Base-by-base conservation (phyloP, 2,888 invertebrate species). In the Caenorhabditis angaria region DNA sequence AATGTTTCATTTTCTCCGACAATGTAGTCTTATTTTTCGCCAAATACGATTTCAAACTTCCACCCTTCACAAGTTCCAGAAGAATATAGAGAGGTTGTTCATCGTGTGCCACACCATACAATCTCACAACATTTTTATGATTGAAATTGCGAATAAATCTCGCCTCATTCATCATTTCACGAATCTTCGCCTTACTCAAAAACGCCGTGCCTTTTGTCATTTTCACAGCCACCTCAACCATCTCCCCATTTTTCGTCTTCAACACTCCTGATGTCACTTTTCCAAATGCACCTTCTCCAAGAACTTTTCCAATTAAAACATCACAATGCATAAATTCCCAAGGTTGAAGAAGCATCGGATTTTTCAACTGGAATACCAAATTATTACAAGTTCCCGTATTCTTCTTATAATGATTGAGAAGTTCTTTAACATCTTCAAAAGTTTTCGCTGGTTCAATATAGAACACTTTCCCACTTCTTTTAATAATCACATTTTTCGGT, bases 101-200 rank as follows among this genome's bases (percentile, higher is more conserved):
- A 27, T 77, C 68, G n/a, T 70, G 70, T 12, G 71, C 77, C n/a
- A 77, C 74, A 29, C 77, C 77, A 53, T 74, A 70, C 32, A 75
- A 35, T 24, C 74, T 65, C 28, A 77, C 77, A 14, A 77, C 67
- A 53, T 77, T 77, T 22, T 58, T 60, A 53, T 77, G 74, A 5
- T 69, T 57, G 35, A 77, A 67, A 32, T 66, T 61, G 0, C 77
- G 62, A 53, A 71, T 71, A 14, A 77, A 61, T 22, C 77, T 57
- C 2, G 77, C 77, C 55, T 77, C 77, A 22, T 73, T 71, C 77
- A 77, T 77, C 74, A 77, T 70, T 32, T 77, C 77, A 29, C 67
- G 66, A 48, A 77, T 74, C 51, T 77, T 77, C 22, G 54, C 55
- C 24, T 77, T 77, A 20, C 51, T 61, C 54, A 67, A 20, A 24